A percentile compares a stretch with the other conserved stretches of the same genome.
These are phyloP conservation scores for Danaus plexippus DNA, from an alignment of 1,140 invertebrate species.

Conservation along the genomic window DNA sequence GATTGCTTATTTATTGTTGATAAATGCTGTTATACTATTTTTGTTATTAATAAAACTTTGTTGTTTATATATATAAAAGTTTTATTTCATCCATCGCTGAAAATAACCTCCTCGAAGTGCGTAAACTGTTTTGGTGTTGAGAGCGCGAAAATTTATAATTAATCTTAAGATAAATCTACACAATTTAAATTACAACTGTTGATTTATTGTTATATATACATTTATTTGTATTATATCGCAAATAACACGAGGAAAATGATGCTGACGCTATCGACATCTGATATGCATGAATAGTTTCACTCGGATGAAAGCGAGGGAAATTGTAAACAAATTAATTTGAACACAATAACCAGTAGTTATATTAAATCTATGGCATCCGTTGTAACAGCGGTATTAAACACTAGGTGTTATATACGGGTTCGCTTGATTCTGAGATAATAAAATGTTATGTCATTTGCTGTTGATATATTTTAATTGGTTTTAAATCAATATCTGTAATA, in stretches of 20 bases:
- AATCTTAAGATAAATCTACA: no score
- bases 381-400: no score
- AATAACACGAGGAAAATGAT: not conserved
- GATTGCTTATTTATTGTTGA: slow-evolving; percentile 60
- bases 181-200: no score
- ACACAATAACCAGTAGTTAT: slow-evolving; percentile 6
- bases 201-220: slow-evolving; percentile 6
- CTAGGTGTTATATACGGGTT: no score
- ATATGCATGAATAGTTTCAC: slow-evolving; percentile 43
- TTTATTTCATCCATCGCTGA: not conserved
- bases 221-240: not conserved
- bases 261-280: slow-evolving; percentile 27
- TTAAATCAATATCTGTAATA: not conserved
- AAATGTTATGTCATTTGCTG: slow-evolving; percentile 1
- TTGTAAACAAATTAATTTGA: slow-evolving; percentile 20
- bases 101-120: no score
- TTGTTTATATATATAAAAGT: slow-evolving; percentile 11
- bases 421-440: no score
- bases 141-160: no score
- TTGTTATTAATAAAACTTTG: slow-evolving; percentile 48
- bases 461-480: not conserved
- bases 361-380: no score
- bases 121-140: no score
- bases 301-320: slow-evolving; percentile 49
- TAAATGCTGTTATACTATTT: slow-evolving; percentile 41